Evolutionary conservation across 2,888 invertebrate species (phyloP), one percentile per base, ranked within the genome.

Genomic region (Macrostomum cliftonense): DNA sequence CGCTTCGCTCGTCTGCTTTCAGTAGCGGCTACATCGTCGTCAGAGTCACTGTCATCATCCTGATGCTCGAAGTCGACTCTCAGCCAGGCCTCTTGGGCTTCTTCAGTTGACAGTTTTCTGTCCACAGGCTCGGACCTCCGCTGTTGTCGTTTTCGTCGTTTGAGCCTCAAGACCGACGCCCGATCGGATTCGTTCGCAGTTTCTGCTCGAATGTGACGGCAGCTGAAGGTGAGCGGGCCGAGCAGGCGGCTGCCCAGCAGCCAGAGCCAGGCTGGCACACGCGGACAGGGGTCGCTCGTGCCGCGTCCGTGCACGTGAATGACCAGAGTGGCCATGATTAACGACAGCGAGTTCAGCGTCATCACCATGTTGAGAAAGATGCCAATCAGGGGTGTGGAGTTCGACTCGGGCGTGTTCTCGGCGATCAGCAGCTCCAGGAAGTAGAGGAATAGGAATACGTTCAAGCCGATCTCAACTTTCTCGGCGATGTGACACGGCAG

Each of bases 321-420:
- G 13, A 67, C 61, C 7, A 67, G 51, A 1, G 68, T 67, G 19
- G 68, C 65, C 55, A 63, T 62, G 49, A 68, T 62, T 44, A 68
- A 56, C 1, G 68, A 67, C 16, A 65, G 58, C 51, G 66, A 63
- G 56, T 67, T 68, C 47, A 68, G 55, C 1, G 68, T 66, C 67
- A 67, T 68, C 39, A 68, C 66, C 47, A 67, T 54, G 36, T 64
- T 58, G 42, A 67, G 58, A 47, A 67, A 65, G 12, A 53, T 55
- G 65, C 68, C 64, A 47, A 68, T 59, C 12, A 68, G 57, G 12
- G 68, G 68, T 12, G 66, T 62, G 1, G 65, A 61, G 49, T 66
- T 65, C 12, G 68, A 68, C 50, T 69, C 68, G 0, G 68, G 67
- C n/a, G 67, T 68, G 51, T 68, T 68, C 50, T 68, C 67, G n/a